A percentile compares a stretch with the other conserved stretches of the same genome.
Evolutionary conservation across 1,140 invertebrate genomes (phyloP).

Genomic region (Ostrea edulis): DNA sequence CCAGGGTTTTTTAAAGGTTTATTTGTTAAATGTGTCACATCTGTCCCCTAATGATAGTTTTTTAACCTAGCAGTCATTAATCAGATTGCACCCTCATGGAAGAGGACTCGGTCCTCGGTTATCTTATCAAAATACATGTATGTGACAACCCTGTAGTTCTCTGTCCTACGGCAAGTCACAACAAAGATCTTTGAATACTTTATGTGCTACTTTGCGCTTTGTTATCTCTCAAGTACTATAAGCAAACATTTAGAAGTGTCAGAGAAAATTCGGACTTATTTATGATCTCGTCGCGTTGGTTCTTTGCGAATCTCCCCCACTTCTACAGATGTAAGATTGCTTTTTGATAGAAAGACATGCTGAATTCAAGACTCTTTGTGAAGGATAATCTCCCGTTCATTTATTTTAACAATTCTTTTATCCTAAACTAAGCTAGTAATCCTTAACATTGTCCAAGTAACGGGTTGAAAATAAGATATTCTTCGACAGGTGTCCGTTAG

Average conservation of each 20-base stretch:
- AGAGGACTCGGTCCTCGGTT: neutral
- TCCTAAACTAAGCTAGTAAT: neutral
- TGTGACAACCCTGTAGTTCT: neutral
- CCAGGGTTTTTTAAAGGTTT: neutral
- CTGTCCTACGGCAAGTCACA: neutral
- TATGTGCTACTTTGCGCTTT: slow-evolving; percentile 23
- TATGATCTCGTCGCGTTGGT: slow-evolving; percentile 19
- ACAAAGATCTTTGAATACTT: neutral
- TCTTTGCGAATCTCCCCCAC: neutral
- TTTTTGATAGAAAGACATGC: neutral
- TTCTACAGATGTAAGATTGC: neutral
- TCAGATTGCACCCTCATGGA: neutral
- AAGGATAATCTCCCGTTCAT: neutral
- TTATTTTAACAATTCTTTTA: neutral
- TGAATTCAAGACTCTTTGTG: neutral
- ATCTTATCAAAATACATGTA: neutral
- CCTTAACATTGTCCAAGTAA: neutral
- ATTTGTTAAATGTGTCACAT: neutral
- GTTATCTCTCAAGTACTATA: slow-evolving; percentile 30
- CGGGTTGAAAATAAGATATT: neutral
- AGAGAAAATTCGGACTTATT: slow-evolving; percentile 5
- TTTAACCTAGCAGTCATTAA: neutral
- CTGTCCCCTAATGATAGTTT: neutral
- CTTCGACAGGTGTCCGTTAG: neutral
- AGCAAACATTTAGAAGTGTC: neutral